A percentile compares a stretch with the other conserved stretches of the same genome.
Evolutionary conservation across 2,888 invertebrate genomes (phyloP).

Genomic region (Chironomus tentans): DNA sequence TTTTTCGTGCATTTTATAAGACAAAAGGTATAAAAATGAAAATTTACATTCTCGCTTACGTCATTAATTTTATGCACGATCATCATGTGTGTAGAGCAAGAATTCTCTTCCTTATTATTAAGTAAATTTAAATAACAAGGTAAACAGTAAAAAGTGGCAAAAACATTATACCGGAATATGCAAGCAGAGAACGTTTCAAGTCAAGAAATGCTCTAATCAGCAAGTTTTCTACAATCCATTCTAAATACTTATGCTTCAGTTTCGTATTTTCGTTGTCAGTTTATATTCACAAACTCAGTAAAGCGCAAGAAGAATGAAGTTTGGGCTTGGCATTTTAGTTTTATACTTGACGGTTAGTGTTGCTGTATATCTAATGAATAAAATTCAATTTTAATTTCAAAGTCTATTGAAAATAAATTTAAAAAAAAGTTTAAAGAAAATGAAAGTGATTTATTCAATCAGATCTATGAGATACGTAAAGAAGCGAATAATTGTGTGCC

Average conservation of each 20-base stretch:
- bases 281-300: background rate
- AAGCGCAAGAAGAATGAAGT: conserved; percentile 4
- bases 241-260: background rate
- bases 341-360: conserved; percentile 22
- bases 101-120: background rate
- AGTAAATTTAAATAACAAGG: background rate
- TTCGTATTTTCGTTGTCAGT: background rate
- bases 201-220: background rate
- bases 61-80: background rate
- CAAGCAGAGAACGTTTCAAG: background rate
- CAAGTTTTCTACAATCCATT: background rate
- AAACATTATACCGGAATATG: background rate
- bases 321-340: conserved; percentile 24
- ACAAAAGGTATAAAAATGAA: background rate
- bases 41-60: background rate
- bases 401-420: background rate
- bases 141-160: background rate
- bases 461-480: conserved; percentile 17
- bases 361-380: background rate
- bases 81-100: background rate
- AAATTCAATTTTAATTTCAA: background rate
- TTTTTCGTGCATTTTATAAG: background rate
- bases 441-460: conserved; percentile 25
- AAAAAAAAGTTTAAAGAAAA: background rate
- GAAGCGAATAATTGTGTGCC: conserved; percentile 13